Evolutionary conservation across 2,113 vertebrate species (phyloP).

Genomic region (Erythrocercus mccallii): DNA sequence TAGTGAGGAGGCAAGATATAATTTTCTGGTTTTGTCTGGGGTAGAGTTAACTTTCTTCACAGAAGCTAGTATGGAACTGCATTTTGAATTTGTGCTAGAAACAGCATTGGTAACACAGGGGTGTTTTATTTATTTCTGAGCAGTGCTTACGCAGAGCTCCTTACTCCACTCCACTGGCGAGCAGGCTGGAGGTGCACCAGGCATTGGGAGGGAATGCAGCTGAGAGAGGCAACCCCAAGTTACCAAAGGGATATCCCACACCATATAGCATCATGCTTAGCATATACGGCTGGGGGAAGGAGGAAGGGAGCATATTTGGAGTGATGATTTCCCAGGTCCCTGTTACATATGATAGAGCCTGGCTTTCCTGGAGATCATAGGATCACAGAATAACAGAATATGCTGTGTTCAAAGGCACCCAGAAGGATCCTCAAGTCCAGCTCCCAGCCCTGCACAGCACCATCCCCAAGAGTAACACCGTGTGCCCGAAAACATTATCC

Average conservation of each 20-base stretch:
- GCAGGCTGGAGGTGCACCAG: background rate
- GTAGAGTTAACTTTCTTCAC: background rate
- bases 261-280: no score
- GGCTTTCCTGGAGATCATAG: background rate
- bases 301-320: accelerated
- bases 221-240: background rate
- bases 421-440: accelerated
- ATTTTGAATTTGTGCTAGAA: background rate
- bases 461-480: background rate
- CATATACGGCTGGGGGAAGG: background rate
- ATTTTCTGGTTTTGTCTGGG: accelerated
- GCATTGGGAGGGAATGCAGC: background rate
- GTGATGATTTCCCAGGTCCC: background rate
- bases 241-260: background rate
- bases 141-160: background rate
- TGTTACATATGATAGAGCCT: background rate
- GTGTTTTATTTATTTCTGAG: background rate
- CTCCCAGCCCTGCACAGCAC: background rate
- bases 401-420: accelerated
- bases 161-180: accelerated
- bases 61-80: background rate
- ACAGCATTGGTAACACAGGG: background rate
- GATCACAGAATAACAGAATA: background rate
- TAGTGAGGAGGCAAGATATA: background rate
- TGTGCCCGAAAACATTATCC: background rate